These are phyloP conservation scores for Styela clava DNA, from an alignment of 23 tunicate species.

Conservation along the genomic window DNA sequence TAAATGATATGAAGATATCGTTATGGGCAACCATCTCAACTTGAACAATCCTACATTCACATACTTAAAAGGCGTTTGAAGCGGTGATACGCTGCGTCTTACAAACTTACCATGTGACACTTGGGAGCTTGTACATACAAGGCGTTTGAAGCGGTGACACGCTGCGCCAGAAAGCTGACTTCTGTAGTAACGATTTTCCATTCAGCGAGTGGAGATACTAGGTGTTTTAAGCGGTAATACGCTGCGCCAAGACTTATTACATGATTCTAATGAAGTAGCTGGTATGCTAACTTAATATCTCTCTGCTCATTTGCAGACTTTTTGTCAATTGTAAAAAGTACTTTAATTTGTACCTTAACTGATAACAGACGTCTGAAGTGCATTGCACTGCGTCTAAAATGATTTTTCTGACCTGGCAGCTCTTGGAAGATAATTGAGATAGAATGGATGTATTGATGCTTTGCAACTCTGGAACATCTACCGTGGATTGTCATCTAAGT, in stretches of 20 bases:
- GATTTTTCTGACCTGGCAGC: not conserved
- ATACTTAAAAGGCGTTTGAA: constrained; percentile 13
- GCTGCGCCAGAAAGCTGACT: not conserved
- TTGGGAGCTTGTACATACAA: not conserved
- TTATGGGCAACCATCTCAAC: no score
- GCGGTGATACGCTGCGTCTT: constrained; percentile 15
- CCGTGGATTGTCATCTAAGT: no score
- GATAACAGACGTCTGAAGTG: not conserved
- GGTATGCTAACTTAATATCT: not conserved
- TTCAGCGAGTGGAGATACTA: not conserved
- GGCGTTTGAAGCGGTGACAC: constrained; percentile 6
- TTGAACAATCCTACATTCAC: no score
- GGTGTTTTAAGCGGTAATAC: constrained; percentile 8
- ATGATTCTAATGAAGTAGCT: not conserved
- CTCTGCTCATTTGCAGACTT: not conserved
- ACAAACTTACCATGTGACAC: no score
- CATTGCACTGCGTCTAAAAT: not conserved
- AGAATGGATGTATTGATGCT: no score
- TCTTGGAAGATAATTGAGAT: no score
- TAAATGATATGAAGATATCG: no score
- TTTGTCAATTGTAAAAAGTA: not conserved
- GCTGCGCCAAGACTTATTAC: not conserved
- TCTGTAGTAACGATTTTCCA: no score
- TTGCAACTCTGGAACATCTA: no score
- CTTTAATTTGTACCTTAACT: not conserved